phyloP scores from a whole-genome alignment of 1,140 invertebrate species.

The Procambarus clarkii region DNA sequence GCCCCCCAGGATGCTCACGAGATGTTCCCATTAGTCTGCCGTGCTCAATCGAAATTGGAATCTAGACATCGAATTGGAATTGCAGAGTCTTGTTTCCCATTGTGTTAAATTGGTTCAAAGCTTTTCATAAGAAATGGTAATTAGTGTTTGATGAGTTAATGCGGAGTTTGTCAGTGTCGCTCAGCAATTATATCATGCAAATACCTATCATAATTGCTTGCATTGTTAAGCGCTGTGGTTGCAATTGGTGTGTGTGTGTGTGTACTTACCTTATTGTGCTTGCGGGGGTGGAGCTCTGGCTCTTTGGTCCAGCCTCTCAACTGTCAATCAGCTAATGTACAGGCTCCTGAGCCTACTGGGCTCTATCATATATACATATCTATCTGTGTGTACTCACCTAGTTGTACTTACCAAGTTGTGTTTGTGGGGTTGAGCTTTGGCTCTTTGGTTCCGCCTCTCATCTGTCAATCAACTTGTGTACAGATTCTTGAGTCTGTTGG shows the following conservation, averaged over 20 bases:
- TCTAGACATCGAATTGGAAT: constrained; percentile 36
- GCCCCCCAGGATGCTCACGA: background rate
- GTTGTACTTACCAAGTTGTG: no score
- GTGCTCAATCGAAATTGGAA: constrained; percentile 22
- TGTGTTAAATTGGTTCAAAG: constrained; percentile 34
- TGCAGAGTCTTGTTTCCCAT: constrained; percentile 27
- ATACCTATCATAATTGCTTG: constrained; percentile 59
- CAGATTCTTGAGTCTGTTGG: no score
- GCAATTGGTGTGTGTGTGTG: constrained; percentile 22
- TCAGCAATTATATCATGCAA: constrained; percentile 57
- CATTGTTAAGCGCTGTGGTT: constrained; percentile 56
- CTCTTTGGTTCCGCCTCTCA: no score
- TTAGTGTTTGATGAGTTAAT: constrained; percentile 58
- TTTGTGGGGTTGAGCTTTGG: no score
- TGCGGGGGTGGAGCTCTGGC: no score
- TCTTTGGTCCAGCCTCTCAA: no score
- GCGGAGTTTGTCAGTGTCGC: constrained; percentile 43
- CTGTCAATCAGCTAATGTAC: no score
- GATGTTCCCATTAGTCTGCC: background rate
- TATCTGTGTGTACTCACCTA: no score
- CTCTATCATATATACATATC: no score
- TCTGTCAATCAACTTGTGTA: no score
- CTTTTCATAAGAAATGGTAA: constrained; percentile 44
- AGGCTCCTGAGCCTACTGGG: no score
- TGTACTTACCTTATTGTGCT: background rate